These are phyloP conservation scores for Clarias macrocephalus DNA, from an alignment of 2,113 vertebrate species.

Conservation along the genomic window DNA sequence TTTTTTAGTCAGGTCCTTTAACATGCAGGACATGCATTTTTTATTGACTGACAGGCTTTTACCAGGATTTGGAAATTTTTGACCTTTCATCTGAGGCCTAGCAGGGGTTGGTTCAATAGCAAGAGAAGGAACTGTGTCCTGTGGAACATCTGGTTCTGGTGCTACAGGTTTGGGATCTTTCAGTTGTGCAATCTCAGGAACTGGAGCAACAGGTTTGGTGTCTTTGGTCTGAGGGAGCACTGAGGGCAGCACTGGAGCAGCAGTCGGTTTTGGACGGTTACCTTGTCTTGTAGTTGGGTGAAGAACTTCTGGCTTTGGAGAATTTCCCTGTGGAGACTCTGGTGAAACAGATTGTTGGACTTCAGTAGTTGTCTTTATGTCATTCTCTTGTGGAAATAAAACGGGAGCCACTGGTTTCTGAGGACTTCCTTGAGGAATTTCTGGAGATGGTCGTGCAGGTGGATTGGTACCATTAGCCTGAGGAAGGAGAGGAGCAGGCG, in stretches of 20 bases:
- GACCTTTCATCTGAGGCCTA: conserved; percentile 22
- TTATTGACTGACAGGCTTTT: background rate
- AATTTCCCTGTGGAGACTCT: conserved; percentile 21
- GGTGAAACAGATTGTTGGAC: conserved; percentile 9
- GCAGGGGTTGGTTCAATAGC: conserved; percentile 8
- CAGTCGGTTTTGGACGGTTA: background rate
- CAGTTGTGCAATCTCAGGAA: conserved; percentile 9
- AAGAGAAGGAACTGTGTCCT: conserved; percentile 21
- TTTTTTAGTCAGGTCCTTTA: background rate
- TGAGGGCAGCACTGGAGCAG: background rate
- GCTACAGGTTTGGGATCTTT: conserved; percentile 37
- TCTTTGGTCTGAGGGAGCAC: background rate
- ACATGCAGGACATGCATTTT: conserved; percentile 19
- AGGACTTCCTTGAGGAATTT: conserved; percentile 15
- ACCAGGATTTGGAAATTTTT: conserved; percentile 36
- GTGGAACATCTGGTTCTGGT: conserved; percentile 41
- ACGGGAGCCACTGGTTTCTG: background rate
- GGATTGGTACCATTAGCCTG: conserved; percentile 29
- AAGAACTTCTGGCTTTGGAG: conserved; percentile 17
- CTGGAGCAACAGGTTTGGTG: conserved; percentile 15
- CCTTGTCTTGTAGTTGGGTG: conserved; percentile 8
- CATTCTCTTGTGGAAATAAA: conserved; percentile 39
- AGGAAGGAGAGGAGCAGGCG: background rate
- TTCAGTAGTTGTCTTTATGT: conserved; percentile 19
- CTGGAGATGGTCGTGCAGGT: background rate